Conservation (phyloP, 2,888 invertebrate species). For the Machimus rusticus region DNA sequence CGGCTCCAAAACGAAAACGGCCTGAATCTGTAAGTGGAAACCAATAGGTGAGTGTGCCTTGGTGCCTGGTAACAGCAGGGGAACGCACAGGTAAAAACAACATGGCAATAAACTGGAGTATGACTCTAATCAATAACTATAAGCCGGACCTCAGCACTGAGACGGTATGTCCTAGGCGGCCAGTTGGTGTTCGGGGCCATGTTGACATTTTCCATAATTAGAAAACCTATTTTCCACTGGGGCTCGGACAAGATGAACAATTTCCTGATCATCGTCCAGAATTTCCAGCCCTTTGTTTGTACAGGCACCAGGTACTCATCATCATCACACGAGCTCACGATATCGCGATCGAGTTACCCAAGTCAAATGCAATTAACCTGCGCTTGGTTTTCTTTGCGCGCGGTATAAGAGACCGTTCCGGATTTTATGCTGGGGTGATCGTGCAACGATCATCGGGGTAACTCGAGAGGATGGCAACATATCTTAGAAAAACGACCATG, state of each 20-base stretch:
- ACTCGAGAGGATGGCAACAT: neutral
- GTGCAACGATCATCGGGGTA: neutral
- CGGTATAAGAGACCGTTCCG: neutral
- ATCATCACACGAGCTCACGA: constrained; percentile 16
- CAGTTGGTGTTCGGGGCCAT: neutral
- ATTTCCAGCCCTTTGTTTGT: constrained; percentile 23
- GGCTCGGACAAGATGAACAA: neutral
- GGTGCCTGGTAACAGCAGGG: constrained; percentile 1
- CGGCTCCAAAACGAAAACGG: neutral
- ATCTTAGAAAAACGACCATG: neutral
- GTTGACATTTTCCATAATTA: constrained; percentile 35
- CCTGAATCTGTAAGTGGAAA: constrained; percentile 8
- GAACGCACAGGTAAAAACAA: neutral
- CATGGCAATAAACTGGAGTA: neutral
- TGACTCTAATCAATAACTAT: constrained; percentile 17
- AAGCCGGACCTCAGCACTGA: neutral
- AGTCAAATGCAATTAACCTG: constrained; percentile 41
- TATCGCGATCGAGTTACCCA: constrained; percentile 30
- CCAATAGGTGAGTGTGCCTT: neutral
- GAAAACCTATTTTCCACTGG: constrained; percentile 28
- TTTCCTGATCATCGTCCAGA: constrained; percentile 15
- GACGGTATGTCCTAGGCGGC: neutral
- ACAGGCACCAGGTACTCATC: neutral
- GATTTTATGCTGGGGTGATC: constrained; percentile 7
- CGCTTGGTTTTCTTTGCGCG: neutral